Evolutionary conservation across 2,888 invertebrate genomes (phyloP).

Genomic region (Pammene aurita): DNA sequence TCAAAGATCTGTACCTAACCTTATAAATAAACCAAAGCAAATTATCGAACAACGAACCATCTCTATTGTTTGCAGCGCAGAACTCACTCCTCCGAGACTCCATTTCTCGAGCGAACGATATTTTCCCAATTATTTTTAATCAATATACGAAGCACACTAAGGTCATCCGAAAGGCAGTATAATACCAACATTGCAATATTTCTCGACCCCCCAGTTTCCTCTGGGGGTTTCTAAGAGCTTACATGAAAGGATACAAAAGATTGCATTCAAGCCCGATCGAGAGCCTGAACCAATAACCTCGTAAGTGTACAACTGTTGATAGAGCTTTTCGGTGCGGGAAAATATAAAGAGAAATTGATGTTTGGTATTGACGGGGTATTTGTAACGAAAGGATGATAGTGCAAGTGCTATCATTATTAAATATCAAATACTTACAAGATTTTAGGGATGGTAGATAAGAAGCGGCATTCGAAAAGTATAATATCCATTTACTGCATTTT

Average conservation of each 20-base stretch:
- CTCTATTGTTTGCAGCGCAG: background rate
- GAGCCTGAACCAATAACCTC: constrained; percentile 35
- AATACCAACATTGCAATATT: constrained; percentile 36
- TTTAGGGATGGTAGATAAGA: too few species aligned
- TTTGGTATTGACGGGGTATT: background rate
- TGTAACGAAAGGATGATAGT: background rate
- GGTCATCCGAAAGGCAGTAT: constrained; percentile 26
- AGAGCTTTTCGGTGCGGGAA: constrained; percentile 27
- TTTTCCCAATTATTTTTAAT: constrained; percentile 28
- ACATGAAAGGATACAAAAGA: constrained; percentile 39
- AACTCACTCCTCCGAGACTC: constrained; percentile 2
- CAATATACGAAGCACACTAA: constrained; percentile 24
- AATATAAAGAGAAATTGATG: constrained; percentile 13
- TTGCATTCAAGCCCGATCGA: constrained; percentile 34
- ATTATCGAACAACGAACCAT: background rate
- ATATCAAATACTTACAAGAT: too few species aligned
- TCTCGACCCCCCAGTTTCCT: constrained; percentile 4
- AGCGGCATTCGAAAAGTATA: too few species aligned
- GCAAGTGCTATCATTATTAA: too few species aligned
- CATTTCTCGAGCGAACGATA: constrained; percentile 1
- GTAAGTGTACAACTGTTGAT: constrained; percentile 37
- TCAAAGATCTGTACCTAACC: too few species aligned
- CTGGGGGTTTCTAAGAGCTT: constrained; percentile 34
- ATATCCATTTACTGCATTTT: too few species aligned
- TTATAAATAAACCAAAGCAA: background rate